These are phyloP conservation scores for Coptodon rendalli DNA, from an alignment of 2,113 vertebrate genomes.

Conservation along the genomic window DNA sequence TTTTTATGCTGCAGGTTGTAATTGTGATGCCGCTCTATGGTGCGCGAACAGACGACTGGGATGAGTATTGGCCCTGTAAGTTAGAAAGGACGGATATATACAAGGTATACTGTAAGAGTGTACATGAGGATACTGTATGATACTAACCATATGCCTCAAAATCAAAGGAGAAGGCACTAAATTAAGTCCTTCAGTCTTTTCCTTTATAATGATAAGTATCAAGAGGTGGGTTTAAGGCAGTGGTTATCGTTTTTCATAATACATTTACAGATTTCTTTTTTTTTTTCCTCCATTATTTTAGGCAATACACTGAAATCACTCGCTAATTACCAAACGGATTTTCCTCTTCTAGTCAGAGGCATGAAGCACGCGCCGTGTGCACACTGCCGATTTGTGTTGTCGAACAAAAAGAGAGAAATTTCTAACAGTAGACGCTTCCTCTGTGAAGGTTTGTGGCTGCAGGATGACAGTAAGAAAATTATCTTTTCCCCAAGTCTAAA, in stretches of 20 bases:
- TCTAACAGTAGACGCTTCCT: neutral
- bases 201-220: conserved; percentile 22
- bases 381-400: conserved; percentile 9
- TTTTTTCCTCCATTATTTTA: conserved; percentile 2
- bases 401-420: neutral
- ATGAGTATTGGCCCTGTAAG: conserved; percentile 31
- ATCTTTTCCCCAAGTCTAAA: conserved; percentile 22
- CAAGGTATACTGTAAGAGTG: conserved; percentile 33
- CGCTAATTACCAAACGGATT: conserved; percentile 16
- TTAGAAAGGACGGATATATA: conserved; percentile 45
- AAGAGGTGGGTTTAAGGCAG: conserved; percentile 67
- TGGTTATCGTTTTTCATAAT: conserved; percentile 49
- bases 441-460: conserved; percentile 39
- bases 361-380: neutral
- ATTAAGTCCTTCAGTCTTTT: conserved; percentile 58
- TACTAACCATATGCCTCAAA: conserved; percentile 48
- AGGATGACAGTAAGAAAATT: conserved; percentile 30
- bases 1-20: conserved; percentile 7
- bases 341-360: conserved; percentile 7
- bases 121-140: conserved; percentile 38
- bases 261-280: conserved; percentile 23
- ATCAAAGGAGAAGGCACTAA: conserved; percentile 56
- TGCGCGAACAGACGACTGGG: conserved; percentile 19
- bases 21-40: neutral
- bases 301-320: conserved; percentile 30